phyloP scores from a whole-genome alignment of 2,797 vertebrate genomes.

The Macroramphosus scolopax region DNA sequence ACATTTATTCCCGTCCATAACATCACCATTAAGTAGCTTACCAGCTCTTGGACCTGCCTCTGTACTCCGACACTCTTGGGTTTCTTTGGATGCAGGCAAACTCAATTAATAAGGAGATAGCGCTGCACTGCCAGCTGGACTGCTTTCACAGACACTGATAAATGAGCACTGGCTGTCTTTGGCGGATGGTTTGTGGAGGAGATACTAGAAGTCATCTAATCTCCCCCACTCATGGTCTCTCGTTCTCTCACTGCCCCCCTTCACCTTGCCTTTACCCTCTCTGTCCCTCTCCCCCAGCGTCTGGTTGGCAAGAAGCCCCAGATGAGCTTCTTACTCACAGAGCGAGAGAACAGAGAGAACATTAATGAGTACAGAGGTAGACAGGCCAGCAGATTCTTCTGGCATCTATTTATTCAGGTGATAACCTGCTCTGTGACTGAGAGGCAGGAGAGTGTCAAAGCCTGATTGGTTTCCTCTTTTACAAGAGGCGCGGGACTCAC shows the following conservation, averaged over 20 bases:
- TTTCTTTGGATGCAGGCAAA: constrained; percentile 78
- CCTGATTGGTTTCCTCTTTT: constrained; percentile 56
- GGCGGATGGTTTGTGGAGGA: constrained; percentile 64
- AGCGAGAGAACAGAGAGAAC: no score
- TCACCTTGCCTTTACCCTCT: constrained; percentile 43
- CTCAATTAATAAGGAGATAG: constrained; percentile 90
- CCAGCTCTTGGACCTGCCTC: constrained; percentile 52
- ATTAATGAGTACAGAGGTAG: constrained; percentile 19
- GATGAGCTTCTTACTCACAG: constrained; percentile 58
- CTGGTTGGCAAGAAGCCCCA: constrained; percentile 65
- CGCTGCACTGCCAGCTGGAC: constrained; percentile 80
- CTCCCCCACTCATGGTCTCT: constrained; percentile 30
- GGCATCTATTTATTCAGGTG: constrained; percentile 38
- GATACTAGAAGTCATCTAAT: constrained; percentile 67
- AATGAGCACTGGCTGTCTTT: constrained; percentile 77
- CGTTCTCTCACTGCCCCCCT: constrained; percentile 46
- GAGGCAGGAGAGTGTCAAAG: constrained; percentile 43
- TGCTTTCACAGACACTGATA: constrained; percentile 81
- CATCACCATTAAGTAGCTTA: constrained; percentile 11
- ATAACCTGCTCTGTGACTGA: constrained; percentile 51
- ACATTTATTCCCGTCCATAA: constrained; percentile 28
- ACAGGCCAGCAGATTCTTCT: constrained; percentile 44
- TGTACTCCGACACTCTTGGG: constrained; percentile 67
- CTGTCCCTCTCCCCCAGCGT: constrained; percentile 51
- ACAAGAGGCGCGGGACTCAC: constrained; percentile 42